Conservation (phyloP, 2,113 vertebrate species). For the Takifugu flavidus region DNA sequence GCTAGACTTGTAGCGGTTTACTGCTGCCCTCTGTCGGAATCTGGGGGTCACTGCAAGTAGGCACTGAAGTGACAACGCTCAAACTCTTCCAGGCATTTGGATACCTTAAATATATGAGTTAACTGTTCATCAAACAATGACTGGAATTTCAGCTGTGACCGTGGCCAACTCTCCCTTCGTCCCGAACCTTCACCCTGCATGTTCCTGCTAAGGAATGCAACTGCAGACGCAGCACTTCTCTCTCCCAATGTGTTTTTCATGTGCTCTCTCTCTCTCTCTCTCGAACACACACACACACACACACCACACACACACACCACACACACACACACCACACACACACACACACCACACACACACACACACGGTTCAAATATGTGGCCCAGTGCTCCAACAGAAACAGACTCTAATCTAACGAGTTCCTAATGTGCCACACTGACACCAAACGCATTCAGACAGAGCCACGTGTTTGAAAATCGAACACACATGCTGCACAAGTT, state of each 20-base stretch:
- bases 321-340: constrained; percentile 1
- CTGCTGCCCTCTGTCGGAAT: constrained; percentile 72
- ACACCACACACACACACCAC: constrained; percentile 1
- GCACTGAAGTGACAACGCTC: constrained; percentile 35
- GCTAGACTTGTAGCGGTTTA: constrained; percentile 47
- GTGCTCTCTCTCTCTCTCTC: constrained; percentile 57
- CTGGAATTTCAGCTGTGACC: constrained; percentile 55
- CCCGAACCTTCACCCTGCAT: constrained; percentile 24
- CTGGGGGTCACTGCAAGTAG: constrained; percentile 49
- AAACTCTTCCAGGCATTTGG: constrained; percentile 23
- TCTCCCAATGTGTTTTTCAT: constrained; percentile 76
- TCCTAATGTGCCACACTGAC: constrained; percentile 56
- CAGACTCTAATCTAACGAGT: constrained; percentile 61
- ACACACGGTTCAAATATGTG: constrained; percentile 75
- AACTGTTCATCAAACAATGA: constrained; percentile 48
- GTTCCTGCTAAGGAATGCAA: constrained; percentile 60
- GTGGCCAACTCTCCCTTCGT: constrained; percentile 38
- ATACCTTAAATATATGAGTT: constrained; percentile 32
- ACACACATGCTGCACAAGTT: constrained; percentile 57
- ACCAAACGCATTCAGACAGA: constrained; percentile 53
- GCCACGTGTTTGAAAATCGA: constrained; percentile 58
- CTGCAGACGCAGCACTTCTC: constrained; percentile 74
- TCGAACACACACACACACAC: not conserved
- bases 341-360: constrained; percentile 1
- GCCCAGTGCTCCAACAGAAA: constrained; percentile 69